Conservation (phyloP, 2,113 vertebrate species). For the Murina feae region DNA sequence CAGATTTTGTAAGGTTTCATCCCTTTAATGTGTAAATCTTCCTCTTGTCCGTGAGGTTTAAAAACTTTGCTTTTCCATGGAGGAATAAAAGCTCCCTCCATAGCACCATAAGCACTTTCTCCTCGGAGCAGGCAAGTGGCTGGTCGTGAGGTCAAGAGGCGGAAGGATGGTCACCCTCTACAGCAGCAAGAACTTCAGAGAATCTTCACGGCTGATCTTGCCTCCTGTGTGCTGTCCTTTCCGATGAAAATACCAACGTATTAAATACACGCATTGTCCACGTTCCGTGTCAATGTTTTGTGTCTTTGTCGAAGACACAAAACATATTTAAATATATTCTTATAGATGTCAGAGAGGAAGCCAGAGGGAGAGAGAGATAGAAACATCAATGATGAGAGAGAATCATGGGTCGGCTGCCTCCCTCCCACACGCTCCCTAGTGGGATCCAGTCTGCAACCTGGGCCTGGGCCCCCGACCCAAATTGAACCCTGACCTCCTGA, state of each 20-base stretch:
- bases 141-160: neutral
- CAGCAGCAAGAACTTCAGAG: neutral
- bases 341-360: no score
- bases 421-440: no score
- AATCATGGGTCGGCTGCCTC: no score
- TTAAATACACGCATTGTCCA: neutral
- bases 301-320: no score
- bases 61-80: neutral
- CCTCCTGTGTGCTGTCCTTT: neutral
- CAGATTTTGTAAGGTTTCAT: constrained; percentile 69
- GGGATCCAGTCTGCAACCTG: no score
- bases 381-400: no score
- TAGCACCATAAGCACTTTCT: neutral
- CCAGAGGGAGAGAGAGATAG: no score
- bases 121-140: fast-evolving
- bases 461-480: no score
- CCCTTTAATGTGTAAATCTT: constrained; percentile 62
- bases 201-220: no score
- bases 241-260: neutral
- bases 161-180: fast-evolving
- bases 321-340: no score
- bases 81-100: neutral
- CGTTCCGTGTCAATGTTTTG: neutral
- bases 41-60: constrained; percentile 45
- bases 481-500: no score